phyloP scores from a whole-genome alignment of 2,888 invertebrate species.

The Drosophila helvetica region DNA sequence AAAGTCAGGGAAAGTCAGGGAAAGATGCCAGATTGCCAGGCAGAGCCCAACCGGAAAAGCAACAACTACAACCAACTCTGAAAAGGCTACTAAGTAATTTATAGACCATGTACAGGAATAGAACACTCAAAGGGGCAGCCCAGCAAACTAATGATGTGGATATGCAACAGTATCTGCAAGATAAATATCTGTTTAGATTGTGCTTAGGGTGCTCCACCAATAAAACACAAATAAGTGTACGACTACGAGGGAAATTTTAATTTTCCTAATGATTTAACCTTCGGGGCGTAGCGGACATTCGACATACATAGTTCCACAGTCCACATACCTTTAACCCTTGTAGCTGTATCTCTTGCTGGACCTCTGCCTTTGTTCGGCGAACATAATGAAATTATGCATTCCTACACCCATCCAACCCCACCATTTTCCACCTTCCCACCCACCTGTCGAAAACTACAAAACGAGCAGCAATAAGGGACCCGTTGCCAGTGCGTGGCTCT shows the following conservation, averaged over 20 bases:
- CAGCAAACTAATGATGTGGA: slow-evolving; percentile 46
- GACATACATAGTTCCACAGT: background rate
- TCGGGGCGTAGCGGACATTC: background rate
- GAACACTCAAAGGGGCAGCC: slow-evolving; percentile 17
- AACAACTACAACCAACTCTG: slow-evolving; percentile 52
- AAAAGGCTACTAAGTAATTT: slow-evolving; percentile 67
- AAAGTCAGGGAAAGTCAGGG: slow-evolving; percentile 30
- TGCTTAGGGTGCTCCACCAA: background rate
- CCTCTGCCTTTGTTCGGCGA: slow-evolving; percentile 36
- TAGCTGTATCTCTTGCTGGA: slow-evolving; percentile 1
- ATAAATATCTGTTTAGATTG: slow-evolving; percentile 9
- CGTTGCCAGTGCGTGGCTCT: slow-evolving; percentile 13
- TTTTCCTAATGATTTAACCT: slow-evolving; percentile 1
- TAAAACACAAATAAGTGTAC: background rate
- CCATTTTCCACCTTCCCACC: slow-evolving; percentile 8
- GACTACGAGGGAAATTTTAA: slow-evolving; percentile 10
- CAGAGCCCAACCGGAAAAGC: slow-evolving; percentile 19
- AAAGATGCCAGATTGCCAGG: slow-evolving; percentile 20
- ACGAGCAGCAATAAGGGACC: slow-evolving; percentile 54
- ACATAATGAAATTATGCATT: slow-evolving; percentile 63
- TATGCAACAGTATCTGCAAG: slow-evolving; percentile 29
- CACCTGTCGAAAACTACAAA: slow-evolving; percentile 72
- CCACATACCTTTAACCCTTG: slow-evolving; percentile 5
- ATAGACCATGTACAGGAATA: slow-evolving; percentile 47
- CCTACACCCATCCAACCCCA: background rate